Evolutionary conservation across 2,113 vertebrate species (phyloP).

Genomic region (Rhinopithecus roxellana): DNA sequence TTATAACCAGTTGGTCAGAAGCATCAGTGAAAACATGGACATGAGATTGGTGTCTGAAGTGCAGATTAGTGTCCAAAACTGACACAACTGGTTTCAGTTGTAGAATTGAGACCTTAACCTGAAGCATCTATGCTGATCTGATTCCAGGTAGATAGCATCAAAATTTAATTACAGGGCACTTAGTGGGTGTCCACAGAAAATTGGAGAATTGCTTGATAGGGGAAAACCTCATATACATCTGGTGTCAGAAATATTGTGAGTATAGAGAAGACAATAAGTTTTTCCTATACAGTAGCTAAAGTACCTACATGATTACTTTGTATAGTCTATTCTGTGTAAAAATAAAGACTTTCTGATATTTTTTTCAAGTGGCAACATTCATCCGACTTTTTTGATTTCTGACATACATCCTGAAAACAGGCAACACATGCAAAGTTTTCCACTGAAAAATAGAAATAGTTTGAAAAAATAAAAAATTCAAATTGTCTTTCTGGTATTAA

Average conservation of each 20-base stretch:
- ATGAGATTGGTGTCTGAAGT: not conserved
- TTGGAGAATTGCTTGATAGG: not conserved
- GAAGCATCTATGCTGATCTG: not conserved
- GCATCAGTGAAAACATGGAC: not conserved
- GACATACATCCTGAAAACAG: not conserved
- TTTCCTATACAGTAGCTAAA: not conserved
- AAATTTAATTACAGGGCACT: not conserved
- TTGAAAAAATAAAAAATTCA: not conserved
- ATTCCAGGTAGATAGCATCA: not conserved
- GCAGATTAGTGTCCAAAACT: not conserved
- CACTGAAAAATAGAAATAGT: not conserved
- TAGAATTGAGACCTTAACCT: not conserved
- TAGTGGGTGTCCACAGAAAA: not conserved
- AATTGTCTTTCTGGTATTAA: not conserved
- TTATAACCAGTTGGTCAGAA: not conserved
- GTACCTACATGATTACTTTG: not conserved
- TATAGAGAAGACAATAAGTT: not conserved
- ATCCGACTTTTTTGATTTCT: not conserved
- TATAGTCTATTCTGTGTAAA: constrained; percentile 2
- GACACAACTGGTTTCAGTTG: not conserved
- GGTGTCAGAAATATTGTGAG: not conserved
- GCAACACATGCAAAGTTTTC: not conserved
- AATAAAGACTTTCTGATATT: not conserved
- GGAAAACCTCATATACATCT: not conserved
- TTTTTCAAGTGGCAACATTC: constrained; percentile 19